Evolutionary conservation across 2,113 vertebrate species (phyloP), one percentile per base, ranked within the genome.

Genomic region (Nibea coibor): DNA sequence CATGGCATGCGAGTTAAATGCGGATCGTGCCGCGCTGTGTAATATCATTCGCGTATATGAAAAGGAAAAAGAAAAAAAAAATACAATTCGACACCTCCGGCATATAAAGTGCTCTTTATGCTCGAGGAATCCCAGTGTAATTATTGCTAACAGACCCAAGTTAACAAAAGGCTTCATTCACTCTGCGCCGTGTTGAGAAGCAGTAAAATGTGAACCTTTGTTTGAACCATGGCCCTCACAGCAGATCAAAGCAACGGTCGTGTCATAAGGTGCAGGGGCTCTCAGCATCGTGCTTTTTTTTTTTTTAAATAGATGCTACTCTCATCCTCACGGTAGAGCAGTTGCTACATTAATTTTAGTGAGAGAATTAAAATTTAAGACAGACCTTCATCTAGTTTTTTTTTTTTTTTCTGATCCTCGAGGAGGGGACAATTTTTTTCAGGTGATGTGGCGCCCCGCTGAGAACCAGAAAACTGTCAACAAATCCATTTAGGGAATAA

Each of bases 151-250:
- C 87, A 81, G 90, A 77, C 57, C 77, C 85, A 64, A 89, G 89
- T 87, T 90, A 84, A 93, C 90, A 93, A 91, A 91, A 90, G 80
- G 87, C 76, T 71, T 82, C 82, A 90, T 91, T 94, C 91, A 88
- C 84, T 80, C 74, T 48, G 83, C 2, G 77, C 79, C 20, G 62
- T 15, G 54, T 58, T 68, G 78, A 80, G 86, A 72, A 85, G 83
- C 50, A 80, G 89, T 82, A 87, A 87, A 85, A 90, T 85, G 81
- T 83, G 74, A 86, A 92, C 92, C 89, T 90, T 92, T 89, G 91
- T 88, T 72, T 92, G 91, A 94, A 92, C 92, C 64, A 31, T 67
- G 65, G 75, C 83, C 89, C 87, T 92, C 72, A 76, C 20, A 70
- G 85, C 83, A 74, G 86, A 93, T 94, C 91, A 94, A 93, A 94